Conservation (phyloP, 2,888 invertebrate genomes). For the Oscheius onirici region DNA sequence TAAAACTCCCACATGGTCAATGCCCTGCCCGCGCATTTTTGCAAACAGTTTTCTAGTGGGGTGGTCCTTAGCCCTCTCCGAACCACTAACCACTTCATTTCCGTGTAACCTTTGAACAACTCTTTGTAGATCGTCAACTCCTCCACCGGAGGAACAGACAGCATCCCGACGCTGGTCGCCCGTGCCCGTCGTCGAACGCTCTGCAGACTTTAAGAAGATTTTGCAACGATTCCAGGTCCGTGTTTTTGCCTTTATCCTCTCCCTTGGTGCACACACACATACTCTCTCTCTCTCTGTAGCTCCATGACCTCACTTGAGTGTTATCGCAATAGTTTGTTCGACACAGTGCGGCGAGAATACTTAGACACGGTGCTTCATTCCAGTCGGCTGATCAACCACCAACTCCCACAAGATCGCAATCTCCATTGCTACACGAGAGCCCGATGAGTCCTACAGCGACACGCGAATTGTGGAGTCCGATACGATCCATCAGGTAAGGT, state of each 20-base stretch:
- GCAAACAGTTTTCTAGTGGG: conserved; percentile 26
- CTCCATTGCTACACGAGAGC: conserved; percentile 5
- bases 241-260: not conserved
- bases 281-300: not conserved
- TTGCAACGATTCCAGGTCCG: conserved; percentile 60
- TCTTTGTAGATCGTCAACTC: conserved; percentile 21
- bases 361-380: conserved; percentile 20
- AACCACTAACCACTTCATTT: conserved; percentile 24
- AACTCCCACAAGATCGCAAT: conserved; percentile 4
- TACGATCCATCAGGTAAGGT: conserved; percentile 20
- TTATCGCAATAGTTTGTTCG: conserved; percentile 31
- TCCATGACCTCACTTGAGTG: conserved; percentile 20
- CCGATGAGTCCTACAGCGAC: conserved; percentile 33
- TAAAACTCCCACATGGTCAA: conserved; percentile 16
- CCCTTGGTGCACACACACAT: not conserved
- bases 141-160: conserved; percentile 27
- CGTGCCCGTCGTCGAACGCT: conserved; percentile 35
- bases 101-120: conserved; percentile 2
- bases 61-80: conserved; percentile 11
- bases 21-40: conserved; percentile 23
- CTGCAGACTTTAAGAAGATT: conserved; percentile 57
- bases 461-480: conserved; percentile 30
- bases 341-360: conserved; percentile 19
- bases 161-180: conserved; percentile 26
- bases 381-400: conserved; percentile 35